A percentile compares a stretch with the other conserved stretches of the same genome.
Conservation (phyloP, 1,140 invertebrate genomes). For the Pachyrhynchus sulphureomaculatus region DNA sequence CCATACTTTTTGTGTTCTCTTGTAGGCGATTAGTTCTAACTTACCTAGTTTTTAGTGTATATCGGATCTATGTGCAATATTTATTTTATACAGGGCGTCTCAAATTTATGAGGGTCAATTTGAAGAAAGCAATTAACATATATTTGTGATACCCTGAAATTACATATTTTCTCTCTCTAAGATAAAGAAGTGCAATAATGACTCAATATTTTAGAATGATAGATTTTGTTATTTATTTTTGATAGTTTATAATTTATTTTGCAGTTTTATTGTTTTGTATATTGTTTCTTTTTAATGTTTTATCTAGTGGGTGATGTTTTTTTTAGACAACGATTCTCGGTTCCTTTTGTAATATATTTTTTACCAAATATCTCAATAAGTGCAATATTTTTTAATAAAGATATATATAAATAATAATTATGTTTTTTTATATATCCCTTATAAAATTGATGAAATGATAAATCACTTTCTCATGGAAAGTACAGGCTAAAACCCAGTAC, state of each 20-base stretch:
- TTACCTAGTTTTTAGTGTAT: constrained; percentile 9
- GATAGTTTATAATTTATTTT: constrained; percentile 28
- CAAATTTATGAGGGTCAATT: no score
- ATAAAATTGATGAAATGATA: no score
- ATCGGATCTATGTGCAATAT: constrained; percentile 26
- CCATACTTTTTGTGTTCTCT: no score
- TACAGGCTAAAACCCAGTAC: no score
- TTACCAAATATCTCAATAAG: constrained; percentile 32
- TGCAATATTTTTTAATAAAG: constrained; percentile 34
- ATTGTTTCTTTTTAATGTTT: constrained; percentile 26
- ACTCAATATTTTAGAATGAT: no score
- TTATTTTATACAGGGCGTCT: neutral
- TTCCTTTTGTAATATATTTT: constrained; percentile 25
- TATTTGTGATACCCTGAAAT: no score
- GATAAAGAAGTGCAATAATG: neutral
- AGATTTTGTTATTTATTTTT: constrained; percentile 26
- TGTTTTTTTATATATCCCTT: neutral
- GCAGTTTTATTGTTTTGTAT: constrained; percentile 31
- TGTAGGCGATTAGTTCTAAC: constrained; percentile 9
- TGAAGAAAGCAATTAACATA: no score
- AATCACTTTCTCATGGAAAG: no score
- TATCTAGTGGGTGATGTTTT: constrained; percentile 14
- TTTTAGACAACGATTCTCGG: neutral
- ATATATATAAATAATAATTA: neutral
- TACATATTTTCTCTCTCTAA: neutral